Evolutionary conservation across 2,113 vertebrate genomes (phyloP), one percentile per base, ranked within the genome.

Genomic region (Lontra canadensis): DNA sequence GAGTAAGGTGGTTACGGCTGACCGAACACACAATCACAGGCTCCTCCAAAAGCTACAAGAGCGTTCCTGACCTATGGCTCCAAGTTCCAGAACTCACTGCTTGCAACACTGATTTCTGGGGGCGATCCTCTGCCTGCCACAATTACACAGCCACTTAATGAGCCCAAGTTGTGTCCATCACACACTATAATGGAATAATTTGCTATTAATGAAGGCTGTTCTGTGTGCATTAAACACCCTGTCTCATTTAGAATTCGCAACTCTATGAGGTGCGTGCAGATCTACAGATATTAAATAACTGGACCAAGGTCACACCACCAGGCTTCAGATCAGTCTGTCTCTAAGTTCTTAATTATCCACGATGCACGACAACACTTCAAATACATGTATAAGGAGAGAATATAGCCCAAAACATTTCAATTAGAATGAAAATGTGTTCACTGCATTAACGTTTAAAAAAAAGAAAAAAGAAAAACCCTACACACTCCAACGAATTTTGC

Each of bases 401-500:
- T 74, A 82, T 7, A 89, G 39, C 14, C 42, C 71, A 73, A 87
- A 95, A 82, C 31, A 88, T 63, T 96, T 95, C 92, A 97, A 87
- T 42, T 85, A 49, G 83, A 94, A 89, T 47, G 78, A 96, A 96
- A 98, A 95, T 52, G 29, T 95, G 65, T 95, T 97, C 86, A 90
- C 7, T 90, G 89, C 42, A 91, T 71, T 87, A 76, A 86, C 3
- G 25, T 74, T 95, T 55, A 96, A 20, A n/a, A 90, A 95, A 95
- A 96, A 15, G 23, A 89, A 96, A 93, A 96, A 79, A 52, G 52
- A 90, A 96, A 95, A 98, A 95, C 36, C 44, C 96, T 92, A 95
- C 44, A 93, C 36, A 95, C 69, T 97, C 96, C 97, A 98, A 89
- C 95, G 97, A 96, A 67, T 90, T 96, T 92, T 63, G 93, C 80